Base-by-base conservation (phyloP, 2,797 vertebrate species). In the Galagoides demidoff region DNA sequence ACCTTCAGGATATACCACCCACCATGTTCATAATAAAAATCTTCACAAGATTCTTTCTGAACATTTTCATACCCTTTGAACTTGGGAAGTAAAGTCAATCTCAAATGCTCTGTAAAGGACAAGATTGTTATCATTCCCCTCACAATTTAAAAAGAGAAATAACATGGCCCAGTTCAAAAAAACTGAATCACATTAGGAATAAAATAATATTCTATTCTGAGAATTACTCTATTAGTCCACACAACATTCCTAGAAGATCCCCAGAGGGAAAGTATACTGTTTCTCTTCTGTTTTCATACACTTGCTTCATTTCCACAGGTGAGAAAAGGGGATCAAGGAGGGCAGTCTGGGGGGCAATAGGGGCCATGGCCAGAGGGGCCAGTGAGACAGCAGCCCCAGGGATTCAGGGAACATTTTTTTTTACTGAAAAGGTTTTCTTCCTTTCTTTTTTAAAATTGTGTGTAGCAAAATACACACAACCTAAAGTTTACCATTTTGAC, bases 191-290 rank as follows among this genome's bases (percentile, higher is more conserved):
- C 19, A 34, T 1, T 3, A 5, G 27, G 45, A 63, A n/a, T 3
- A 7, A 25, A 45, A 12, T 12, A 20, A 7, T 11, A 1, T 7
- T 5, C 61, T 11, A 1, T 7, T 5, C 61, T 14, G 2, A 0
- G 17, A 14, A n/a, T 1, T 7, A 19, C 13, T 20, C 68, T 6
- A 11, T 2, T 4, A 14, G 2, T 0, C 34, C 55, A 55, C 29
- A 6, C 11, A 1, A 29, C 9, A 0, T 25, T 70, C 78, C 64
- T 39, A 1, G 7, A 19, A 20, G 39, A 11, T 1, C 20, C 63
- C 64, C 2, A 10, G 55, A 27, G 34, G 5, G 7, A 7, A 7
- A 12, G 4, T 1, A 31, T 6, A 1, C 25, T 1, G 2, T 0
- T 23, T 25, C 13, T 11, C 27, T 25, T 14, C 34, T 11, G 4